Percentiles rank a stretch among this genome's conserved stretches.
Conservation (phyloP, 2,888 invertebrate species). For the Drosophila subsilvestris region DNA sequence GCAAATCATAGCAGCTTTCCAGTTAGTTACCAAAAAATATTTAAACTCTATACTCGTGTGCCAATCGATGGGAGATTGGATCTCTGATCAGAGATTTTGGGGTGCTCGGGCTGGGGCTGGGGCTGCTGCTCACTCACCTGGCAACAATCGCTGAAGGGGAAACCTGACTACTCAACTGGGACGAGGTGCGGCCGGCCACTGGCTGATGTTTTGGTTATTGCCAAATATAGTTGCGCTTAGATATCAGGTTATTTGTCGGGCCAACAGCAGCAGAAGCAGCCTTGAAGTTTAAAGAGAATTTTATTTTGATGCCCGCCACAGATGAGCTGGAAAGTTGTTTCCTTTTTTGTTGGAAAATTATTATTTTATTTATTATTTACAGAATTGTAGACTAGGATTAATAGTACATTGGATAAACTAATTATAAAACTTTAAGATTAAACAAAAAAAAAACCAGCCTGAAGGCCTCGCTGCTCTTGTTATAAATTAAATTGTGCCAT, state of each 20-base stretch:
- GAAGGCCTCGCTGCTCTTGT: too few relatives aligned
- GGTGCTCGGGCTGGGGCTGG: too few relatives aligned
- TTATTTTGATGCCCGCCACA: slow-evolving; percentile 11
- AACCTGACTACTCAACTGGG: slow-evolving; percentile 30
- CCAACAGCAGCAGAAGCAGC: not conserved
- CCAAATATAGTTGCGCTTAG: slow-evolving; percentile 42
- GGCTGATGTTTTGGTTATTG: slow-evolving; percentile 19
- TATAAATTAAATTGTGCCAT: too few relatives aligned
- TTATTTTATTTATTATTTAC: too few relatives aligned
- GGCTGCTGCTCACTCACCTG: slow-evolving; percentile 32
- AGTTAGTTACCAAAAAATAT: slow-evolving; percentile 24
- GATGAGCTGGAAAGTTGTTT: slow-evolving; percentile 21
- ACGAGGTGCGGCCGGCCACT: slow-evolving; percentile 39
- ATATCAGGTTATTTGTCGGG: slow-evolving; percentile 35
- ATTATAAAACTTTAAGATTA: too few relatives aligned
- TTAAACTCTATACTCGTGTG: slow-evolving; percentile 63
- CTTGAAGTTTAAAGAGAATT: slow-evolving; percentile 15
- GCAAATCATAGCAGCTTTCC: slow-evolving; percentile 27
- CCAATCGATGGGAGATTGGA: slow-evolving; percentile 18
- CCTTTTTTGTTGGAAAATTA: not conserved
- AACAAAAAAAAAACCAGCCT: too few relatives aligned
- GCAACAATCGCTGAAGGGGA: slow-evolving; percentile 36
- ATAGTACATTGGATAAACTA: too few relatives aligned
- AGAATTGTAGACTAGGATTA: too few relatives aligned
- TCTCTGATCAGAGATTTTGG: too few relatives aligned